These are phyloP conservation scores for Pygoscelis adeliae DNA, from an alignment of 2,113 vertebrate species.

Conservation along the genomic window DNA sequence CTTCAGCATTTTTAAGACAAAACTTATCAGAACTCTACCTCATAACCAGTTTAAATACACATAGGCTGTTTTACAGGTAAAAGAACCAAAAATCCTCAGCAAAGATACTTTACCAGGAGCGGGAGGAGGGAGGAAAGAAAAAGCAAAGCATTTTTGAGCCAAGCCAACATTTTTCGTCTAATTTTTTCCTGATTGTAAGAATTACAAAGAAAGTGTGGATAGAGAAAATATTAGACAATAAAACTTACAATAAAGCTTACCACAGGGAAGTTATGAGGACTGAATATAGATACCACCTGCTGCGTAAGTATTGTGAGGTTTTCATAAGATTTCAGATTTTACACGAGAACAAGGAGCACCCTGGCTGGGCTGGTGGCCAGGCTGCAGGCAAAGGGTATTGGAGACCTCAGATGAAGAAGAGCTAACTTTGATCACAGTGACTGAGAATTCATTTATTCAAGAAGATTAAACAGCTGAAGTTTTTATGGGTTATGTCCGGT, in stretches of 20 bases:
- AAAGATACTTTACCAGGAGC: background rate
- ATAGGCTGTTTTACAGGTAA: background rate
- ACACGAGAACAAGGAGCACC: background rate
- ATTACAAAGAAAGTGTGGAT: background rate
- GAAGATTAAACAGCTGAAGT: slow-evolving; percentile 21
- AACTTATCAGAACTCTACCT: background rate
- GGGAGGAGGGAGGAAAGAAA: background rate
- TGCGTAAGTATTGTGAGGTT: background rate
- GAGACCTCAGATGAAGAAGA: background rate
- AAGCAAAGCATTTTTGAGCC: background rate
- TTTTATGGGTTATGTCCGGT: background rate
- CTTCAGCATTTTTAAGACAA: background rate
- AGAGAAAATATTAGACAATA: background rate
- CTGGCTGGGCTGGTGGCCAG: slow-evolving; percentile 5
- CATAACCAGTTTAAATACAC: background rate
- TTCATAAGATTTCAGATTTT: background rate
- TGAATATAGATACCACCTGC: slow-evolving; percentile 5
- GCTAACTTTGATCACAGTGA: slow-evolving; percentile 37
- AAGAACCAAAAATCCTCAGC: background rate
- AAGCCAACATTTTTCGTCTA: background rate
- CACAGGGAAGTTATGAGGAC: background rate
- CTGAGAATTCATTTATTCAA: background rate
- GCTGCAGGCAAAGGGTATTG: background rate
- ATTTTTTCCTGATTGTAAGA: background rate
- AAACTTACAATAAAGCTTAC: background rate